Base-by-base conservation (phyloP, 1,140 invertebrate genomes). In the Melipona quadrifasciata region DNA sequence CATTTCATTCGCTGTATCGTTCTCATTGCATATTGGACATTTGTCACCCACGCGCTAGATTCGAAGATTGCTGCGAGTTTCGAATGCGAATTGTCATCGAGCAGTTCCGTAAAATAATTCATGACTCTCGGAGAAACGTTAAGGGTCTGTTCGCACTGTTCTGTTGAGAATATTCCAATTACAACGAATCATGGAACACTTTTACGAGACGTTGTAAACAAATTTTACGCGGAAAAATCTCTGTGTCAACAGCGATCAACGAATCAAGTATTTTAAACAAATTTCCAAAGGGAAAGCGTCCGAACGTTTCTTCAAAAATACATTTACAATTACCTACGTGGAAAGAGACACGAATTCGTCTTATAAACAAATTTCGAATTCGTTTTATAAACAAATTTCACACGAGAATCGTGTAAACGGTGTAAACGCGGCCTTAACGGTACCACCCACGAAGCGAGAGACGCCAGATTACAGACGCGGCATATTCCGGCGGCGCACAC, bases 381-480 rank as follows among this genome's bases (percentile, higher is more conserved):
- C 39, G 39, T 6, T 14, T 61, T 61, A 1, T 14, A 14, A n/a
- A 39, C 21, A 21, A 72, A n/a, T 17, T 27, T 47, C 5, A 11
- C 14, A 21, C 5, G 27, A 39, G n/a, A 76, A 24, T 2, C n/a
- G 6, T 1, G 55, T 27, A 57, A 21, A 34, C n/a, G 16, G 14
- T 24, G 53, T 34, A 34, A 58, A 75, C 5, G 72, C 74, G 58
- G 21, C 31, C 58, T 80, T n/a, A 73, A 80, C 79, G 82, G 57
- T 65, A 75, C 55, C 70, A 81, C 65, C 76, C 64, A 78, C 58
- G 65, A 80, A 71, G 71, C n/a, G 78, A 57, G 64, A 61, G 87
- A 86, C 67, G 75, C 58, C 39, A 71, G 65, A 87, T 88, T 85
- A 85, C 61, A 57, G 55, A 57, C 72, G 71, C 72, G 71, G 76